Evolutionary conservation across 2,888 invertebrate species (phyloP), one percentile per base, ranked within the genome.

Genomic region (Ochlodes sylvanus): DNA sequence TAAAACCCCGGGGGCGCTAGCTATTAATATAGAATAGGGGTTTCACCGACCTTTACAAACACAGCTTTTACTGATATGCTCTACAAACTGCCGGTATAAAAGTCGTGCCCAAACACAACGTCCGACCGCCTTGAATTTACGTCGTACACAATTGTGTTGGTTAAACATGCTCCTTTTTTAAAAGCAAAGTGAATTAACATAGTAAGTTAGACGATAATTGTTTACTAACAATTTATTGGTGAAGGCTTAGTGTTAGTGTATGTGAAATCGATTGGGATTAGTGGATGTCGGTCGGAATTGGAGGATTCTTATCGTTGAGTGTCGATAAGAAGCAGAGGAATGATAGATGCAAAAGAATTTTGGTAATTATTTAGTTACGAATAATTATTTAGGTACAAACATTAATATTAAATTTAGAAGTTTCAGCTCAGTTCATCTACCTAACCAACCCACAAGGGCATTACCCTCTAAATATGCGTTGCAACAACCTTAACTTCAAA

Each of bases 11-110:
- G 84, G 86, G 85, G 75, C 80, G 75, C 77, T 74, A 66, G 77
- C 78, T 80, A 80, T 80, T 79, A 78, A 79, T 77, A 78, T 70
- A 67, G 61, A 69, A 65, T 69, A 69, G 75, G 79, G 79, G 79
- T 74, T 77, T 79, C 79, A 77, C 61, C 86, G 88, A 89, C 90
- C 88, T 92, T 91, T 90, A 86, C 85, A 85, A 88, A 88, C 79
- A 84, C 82, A 78, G 77, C 81, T 83, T 78, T 79, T 79, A 79
- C 78, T 79, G 86, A 87, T 86, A 83, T 83, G 86, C 87, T 86
- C 84, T 84, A 89, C 85, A 87, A 88, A 89, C 81, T 82, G 79
- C 79, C 75, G 75, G 78, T 81, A 81, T 61, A 55, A 61, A 67
- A 67, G 55, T 67, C 61, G 61, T 14, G 32, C 55, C 66, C 54